These are phyloP conservation scores for Megalops cyprinoides DNA, from an alignment of 2,797 vertebrate species.

Conservation along the genomic window DNA sequence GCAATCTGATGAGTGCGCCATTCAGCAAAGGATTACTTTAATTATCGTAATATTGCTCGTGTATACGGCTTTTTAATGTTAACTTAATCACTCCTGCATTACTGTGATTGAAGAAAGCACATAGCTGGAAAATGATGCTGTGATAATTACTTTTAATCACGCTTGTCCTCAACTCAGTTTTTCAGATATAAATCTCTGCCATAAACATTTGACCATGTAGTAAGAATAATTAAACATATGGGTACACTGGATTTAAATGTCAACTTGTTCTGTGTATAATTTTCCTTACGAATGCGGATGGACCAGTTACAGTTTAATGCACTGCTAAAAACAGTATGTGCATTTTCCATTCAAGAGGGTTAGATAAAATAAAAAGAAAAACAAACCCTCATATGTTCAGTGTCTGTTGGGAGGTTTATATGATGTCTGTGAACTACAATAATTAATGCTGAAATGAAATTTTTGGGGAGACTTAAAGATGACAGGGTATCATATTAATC, in stretches of 20 bases:
- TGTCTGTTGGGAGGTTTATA: too few relatives aligned
- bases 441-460: background rate
- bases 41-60: constrained; percentile 21
- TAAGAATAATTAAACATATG: background rate
- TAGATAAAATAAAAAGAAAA: too few relatives aligned
- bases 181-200: background rate
- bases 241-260: background rate
- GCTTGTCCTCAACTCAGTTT: background rate
- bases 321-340: too few relatives aligned
- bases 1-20: constrained; percentile 13
- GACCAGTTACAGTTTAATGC: too few relatives aligned
- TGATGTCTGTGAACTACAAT: too few relatives aligned
- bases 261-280: too few relatives aligned
- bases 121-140: constrained; percentile 11
- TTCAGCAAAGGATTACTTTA: constrained; percentile 20
- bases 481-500: background rate
- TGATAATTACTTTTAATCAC: constrained; percentile 31
- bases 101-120: constrained; percentile 28
- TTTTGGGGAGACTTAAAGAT: background rate
- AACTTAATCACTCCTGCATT: constrained; percentile 25
- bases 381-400: too few relatives aligned
- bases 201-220: background rate
- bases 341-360: too few relatives aligned
- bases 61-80: constrained; percentile 33
- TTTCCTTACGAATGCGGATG: too few relatives aligned